A percentile compares a stretch with the other conserved stretches of the same genome.
Conservation (phyloP, 1,140 invertebrate genomes). For the Holcopasites calliopsidis region DNA sequence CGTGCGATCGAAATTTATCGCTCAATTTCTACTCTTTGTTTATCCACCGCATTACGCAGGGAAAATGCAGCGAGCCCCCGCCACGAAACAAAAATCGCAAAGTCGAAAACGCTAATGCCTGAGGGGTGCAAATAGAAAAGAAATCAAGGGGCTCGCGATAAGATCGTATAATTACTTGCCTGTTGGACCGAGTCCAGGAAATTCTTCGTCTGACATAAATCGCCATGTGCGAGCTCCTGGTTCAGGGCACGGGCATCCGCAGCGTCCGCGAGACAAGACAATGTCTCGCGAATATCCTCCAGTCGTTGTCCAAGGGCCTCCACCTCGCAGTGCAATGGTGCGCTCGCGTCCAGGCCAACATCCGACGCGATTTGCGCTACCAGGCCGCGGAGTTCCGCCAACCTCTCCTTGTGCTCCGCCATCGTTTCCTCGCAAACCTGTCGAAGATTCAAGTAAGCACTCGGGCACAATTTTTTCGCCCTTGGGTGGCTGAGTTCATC, state of each 20-base stretch:
- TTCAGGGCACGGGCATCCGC: slow-evolving; percentile 84
- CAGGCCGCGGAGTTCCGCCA: slow-evolving; percentile 86
- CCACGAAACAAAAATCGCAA: too few relatives aligned
- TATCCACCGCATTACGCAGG: neutral
- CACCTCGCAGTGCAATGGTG: slow-evolving; percentile 87
- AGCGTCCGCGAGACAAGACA: slow-evolving; percentile 86
- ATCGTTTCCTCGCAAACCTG: slow-evolving; percentile 89
- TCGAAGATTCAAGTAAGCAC: slow-evolving; percentile 3
- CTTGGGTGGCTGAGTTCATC: too few relatives aligned
- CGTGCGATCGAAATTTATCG: neutral
- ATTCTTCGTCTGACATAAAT: slow-evolving; percentile 81
- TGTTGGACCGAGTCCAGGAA: slow-evolving; percentile 84
- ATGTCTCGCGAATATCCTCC: slow-evolving; percentile 86
- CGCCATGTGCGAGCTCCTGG: slow-evolving; percentile 79
- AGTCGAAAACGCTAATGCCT: too few relatives aligned
- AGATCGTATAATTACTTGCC: slow-evolving; percentile 74
- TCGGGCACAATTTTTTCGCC: too few relatives aligned
- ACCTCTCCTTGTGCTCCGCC: slow-evolving; percentile 84
- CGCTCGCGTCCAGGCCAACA: slow-evolving; percentile 85
- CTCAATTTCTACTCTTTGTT: neutral
- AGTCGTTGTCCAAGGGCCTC: slow-evolving; percentile 88
- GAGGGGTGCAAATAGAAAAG: too few relatives aligned
- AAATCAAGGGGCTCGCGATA: neutral
- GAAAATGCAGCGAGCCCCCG: neutral
- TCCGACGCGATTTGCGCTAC: slow-evolving; percentile 88